Evolutionary conservation across 2,888 invertebrate genomes (phyloP), one percentile per base, ranked within the genome.

Genomic region (Notodonta dromedarius): DNA sequence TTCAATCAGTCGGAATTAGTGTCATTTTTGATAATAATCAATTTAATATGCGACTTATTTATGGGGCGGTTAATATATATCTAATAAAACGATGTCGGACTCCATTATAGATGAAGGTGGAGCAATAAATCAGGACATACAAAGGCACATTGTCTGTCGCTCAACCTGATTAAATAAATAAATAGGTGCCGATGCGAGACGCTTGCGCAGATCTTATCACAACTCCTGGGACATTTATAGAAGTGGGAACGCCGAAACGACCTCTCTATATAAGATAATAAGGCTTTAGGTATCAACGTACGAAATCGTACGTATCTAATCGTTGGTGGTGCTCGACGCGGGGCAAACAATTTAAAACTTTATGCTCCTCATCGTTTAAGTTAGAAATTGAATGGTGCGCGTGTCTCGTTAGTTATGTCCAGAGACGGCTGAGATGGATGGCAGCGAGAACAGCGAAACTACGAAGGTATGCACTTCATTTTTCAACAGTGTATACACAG

Each of bases 61-160:
- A 76, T 63, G 69, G 68, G 74, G 78, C 79, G 80, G 80, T 80
- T 74, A 74, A n/a, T 39, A 5, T 78, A 76, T 76, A 74, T 73
- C 77, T 80, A 81, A 77, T 77, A 81, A 82, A 83, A 81, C 83
- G 77, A 76, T 79, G 70, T 73, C 79, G 74, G 75, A 71, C 65
- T 80, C 82, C 85, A 86, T 88, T 88, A 87, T 82, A 84, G 85
- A 86, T 83, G 80, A 82, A 71, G 76, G 77, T 71, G 72, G 77
- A 67, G 82, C 86, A 87, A 90, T 91, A 91, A 91, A 92, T 91
- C 92, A 89, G 87, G 82, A 78, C 82, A 81, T 88, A 93, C 93
- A 93, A 93, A 91, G 87, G 90, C 88, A 91, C 91, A 92, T 93
- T 92, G 93, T 93, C 90, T 84, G 91, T 91, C 92, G 87, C 85